Evolutionary conservation across 2,113 vertebrate genomes (phyloP).

Genomic region (Pseudolaguvia tuberculata): DNA sequence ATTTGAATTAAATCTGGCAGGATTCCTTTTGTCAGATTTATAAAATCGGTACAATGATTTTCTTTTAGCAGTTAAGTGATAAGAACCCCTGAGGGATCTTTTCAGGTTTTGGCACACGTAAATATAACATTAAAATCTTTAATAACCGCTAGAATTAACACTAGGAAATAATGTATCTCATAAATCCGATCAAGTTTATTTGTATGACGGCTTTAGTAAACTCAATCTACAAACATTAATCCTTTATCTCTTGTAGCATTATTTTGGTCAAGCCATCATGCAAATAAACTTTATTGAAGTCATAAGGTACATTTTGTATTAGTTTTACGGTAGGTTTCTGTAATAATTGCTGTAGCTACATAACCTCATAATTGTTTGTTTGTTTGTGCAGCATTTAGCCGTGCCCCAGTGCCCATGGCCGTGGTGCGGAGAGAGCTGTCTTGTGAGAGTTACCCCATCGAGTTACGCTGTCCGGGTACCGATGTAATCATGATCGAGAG

Average conservation of each 20-base stretch:
- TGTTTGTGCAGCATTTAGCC: slow-evolving; percentile 80
- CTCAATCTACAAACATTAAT: too few species aligned
- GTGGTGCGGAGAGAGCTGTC: slow-evolving; percentile 96
- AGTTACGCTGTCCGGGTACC: slow-evolving; percentile 94
- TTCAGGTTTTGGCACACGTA: too few species aligned
- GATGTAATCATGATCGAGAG: slow-evolving; percentile 99
- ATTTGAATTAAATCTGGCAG: too few species aligned
- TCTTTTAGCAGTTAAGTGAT: too few species aligned
- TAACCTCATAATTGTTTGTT: slow-evolving; percentile 22
- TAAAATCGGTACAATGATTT: too few species aligned
- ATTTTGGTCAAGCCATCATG: background rate
- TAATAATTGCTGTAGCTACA: background rate
- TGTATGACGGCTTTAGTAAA: too few species aligned
- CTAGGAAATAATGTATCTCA: too few species aligned
- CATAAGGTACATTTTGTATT: background rate
- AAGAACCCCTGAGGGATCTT: too few species aligned
- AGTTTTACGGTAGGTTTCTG: background rate
- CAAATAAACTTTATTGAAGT: background rate
- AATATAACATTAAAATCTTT: too few species aligned
- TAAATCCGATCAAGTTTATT: too few species aligned
- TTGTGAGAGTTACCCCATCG: slow-evolving; percentile 96
- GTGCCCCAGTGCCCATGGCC: slow-evolving; percentile 94
- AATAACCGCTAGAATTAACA: too few species aligned
- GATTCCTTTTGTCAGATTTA: too few species aligned
- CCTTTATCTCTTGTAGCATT: background rate